Evolutionary conservation across 1,140 invertebrate species (phyloP), one percentile per base, ranked within the genome.

Genomic region (Scaptomyza graminum): DNA sequence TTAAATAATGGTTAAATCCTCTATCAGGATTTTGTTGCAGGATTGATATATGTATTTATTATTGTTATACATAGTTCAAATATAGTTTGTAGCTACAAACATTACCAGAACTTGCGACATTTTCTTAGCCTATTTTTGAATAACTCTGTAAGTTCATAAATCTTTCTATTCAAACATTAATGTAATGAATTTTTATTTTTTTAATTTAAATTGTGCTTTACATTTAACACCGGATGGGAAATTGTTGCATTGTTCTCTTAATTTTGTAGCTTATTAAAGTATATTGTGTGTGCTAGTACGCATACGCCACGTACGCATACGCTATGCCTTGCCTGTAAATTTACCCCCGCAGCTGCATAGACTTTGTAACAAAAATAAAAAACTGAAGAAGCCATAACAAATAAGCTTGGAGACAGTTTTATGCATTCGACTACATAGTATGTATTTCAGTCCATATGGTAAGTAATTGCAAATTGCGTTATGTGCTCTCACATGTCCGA

Each of bases 261-360:
- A 16, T 6, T 28, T 15, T 56, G 16, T 63, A 22, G 39, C 34
- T 56, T 59, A 71, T 71, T 37, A 31, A 57, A 50, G 51, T 49
- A 52, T 52, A 52, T 64, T 71, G 62, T 54, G 3, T 13, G 18
- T 43, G 37, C 41, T 56, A 62, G 68, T 68, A 56, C 70, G 56
- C 70, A 73, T 73, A 57, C 65, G 65, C 34, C 65, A 50, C 55
- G 63, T 72, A 12, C 56, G 54, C 55, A 55, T 72, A 12, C 56
- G 54, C 46, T 13, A 44, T 16, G 41, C 8, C 13, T 34, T 39
- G 60, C 15, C 46, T 51, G 47, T 39, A 13, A n/a, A 15, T 25
- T 31, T 13, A 13, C 56, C 44, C 31, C 13, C 13, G 34, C 41
- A 55, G n/a, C 16, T 59, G 64, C 70, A 62, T 44, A 46, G 57